Evolutionary conservation across 2,113 vertebrate genomes (phyloP), one percentile per base, ranked within the genome.

Genomic region (Eulemur rufifrons): DNA sequence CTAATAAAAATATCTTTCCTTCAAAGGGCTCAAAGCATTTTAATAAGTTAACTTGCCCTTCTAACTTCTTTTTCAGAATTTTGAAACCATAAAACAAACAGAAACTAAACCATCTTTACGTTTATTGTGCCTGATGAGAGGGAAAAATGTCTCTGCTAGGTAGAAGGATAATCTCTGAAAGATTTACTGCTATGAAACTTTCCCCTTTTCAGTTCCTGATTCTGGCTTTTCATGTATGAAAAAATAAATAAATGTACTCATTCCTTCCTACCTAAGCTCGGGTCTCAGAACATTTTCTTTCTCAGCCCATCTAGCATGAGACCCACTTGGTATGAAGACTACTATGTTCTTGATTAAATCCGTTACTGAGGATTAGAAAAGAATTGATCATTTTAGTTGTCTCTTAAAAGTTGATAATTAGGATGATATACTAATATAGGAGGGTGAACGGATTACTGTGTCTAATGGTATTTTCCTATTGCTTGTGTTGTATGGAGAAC

Each of bases 1-100:
- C 96, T 96, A 96, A 95, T 92, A 98, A 97, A 97, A 97, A 95
- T 96, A 97, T 97, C 93, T 95, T 95, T 89, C 96, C 97, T 97
- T 98, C 96, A 98, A 97, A 98, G 91, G 81, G 47, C 45, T 96
- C 71, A 83, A 87, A 95, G 59, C 63, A 92, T 86, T 96, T 96
- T 97, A 98, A 91, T 97, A 97, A 96, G 91, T 95, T 91, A 92
- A 87, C 84, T 91, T 95, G 76, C 80, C 71, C 91, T 96, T 89
- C 82, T 87, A 96, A 96, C 93, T 93, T 90, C 86, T 95, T 95
- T 94, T 71, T 93, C 71, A 96, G 94, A 77, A 94, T 96, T 94
- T 89, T 74, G 86, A 97, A 93, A 91, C 80, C 59, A 89, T 97
- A 94, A 96, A 92, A 73, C 91, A 96, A 96, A 93, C 64, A 95